These are phyloP conservation scores for Halictus rubicundus DNA, from an alignment of 1,140 invertebrate genomes.

Conservation along the genomic window DNA sequence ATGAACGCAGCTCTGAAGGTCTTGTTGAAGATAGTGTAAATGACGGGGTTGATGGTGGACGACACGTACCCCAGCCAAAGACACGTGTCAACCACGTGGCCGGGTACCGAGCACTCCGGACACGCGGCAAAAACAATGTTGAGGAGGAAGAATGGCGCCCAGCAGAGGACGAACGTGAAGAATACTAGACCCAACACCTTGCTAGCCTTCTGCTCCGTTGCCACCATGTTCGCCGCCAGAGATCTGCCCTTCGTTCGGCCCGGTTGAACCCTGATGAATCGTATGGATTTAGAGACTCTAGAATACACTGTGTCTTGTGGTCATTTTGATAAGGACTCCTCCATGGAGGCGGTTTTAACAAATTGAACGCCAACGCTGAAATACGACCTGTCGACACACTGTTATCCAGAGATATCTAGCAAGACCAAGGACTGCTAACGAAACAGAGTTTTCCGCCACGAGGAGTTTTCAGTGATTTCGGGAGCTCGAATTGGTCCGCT, in stretches of 20 bases:
- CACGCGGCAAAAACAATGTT: constrained; percentile 91
- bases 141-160: constrained; percentile 94
- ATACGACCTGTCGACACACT: not conserved
- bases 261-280: constrained; percentile 82
- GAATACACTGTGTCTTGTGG: too few species aligned
- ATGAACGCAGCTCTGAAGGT: constrained; percentile 93
- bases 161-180: constrained; percentile 94
- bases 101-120: constrained; percentile 85
- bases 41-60: constrained; percentile 91
- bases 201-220: constrained; percentile 91
- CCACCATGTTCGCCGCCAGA: constrained; percentile 88
- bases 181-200: constrained; percentile 93
- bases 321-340: too few species aligned
- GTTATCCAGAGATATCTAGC: too few species aligned
- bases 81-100: constrained; percentile 87
- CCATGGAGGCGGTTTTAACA: too few species aligned
- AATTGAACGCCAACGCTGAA: too few species aligned
- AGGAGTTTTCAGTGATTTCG: not conserved
- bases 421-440: not conserved
- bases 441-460: not conserved
- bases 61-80: constrained; percentile 95
- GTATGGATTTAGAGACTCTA: not conserved
- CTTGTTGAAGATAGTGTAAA: constrained; percentile 94
- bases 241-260: constrained; percentile 84
- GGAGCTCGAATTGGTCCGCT: not conserved